A percentile compares a stretch with the other conserved stretches of the same genome.
These are phyloP conservation scores for Chirona hameri DNA, from an alignment of 2,888 invertebrate genomes.

Conservation along the genomic window DNA sequence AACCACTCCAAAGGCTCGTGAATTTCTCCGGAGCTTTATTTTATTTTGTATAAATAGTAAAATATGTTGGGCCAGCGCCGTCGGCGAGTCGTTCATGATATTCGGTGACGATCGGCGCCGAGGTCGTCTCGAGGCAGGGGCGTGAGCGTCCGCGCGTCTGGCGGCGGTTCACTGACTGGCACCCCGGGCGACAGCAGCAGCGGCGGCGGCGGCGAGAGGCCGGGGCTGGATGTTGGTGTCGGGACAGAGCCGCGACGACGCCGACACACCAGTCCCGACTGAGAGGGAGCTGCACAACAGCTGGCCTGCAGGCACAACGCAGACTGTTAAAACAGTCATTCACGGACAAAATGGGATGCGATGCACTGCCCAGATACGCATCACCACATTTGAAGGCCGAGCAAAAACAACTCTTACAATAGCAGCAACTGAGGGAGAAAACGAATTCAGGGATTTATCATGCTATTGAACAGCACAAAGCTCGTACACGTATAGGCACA, in stretches of 20 bases:
- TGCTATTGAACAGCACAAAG: too few species aligned
- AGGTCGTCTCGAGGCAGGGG: not conserved
- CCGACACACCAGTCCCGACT: not conserved
- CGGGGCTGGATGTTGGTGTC: not conserved
- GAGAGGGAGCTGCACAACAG: not conserved
- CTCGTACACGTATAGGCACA: too few species aligned
- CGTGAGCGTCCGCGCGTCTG: not conserved
- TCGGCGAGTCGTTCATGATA: not conserved
- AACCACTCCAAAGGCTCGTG: not conserved
- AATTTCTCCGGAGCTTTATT: not conserved
- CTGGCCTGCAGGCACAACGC: too few species aligned
- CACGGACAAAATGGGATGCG: too few species aligned
- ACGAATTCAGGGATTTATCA: too few species aligned
- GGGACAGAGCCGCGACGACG: not conserved
- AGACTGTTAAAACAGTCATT: too few species aligned
- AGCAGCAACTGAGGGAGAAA: too few species aligned
- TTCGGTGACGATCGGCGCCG: not conserved
- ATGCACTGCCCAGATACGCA: too few species aligned
- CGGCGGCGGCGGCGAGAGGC: not conserved
- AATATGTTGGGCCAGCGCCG: not conserved
- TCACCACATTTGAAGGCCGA: too few species aligned
- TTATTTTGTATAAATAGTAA: constrained; percentile 5
- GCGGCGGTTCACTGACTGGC: not conserved
- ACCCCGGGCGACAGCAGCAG: not conserved
- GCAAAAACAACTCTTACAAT: too few species aligned